Conservation (phyloP, 2,113 vertebrate species). For the Hemichromis elongatus region DNA sequence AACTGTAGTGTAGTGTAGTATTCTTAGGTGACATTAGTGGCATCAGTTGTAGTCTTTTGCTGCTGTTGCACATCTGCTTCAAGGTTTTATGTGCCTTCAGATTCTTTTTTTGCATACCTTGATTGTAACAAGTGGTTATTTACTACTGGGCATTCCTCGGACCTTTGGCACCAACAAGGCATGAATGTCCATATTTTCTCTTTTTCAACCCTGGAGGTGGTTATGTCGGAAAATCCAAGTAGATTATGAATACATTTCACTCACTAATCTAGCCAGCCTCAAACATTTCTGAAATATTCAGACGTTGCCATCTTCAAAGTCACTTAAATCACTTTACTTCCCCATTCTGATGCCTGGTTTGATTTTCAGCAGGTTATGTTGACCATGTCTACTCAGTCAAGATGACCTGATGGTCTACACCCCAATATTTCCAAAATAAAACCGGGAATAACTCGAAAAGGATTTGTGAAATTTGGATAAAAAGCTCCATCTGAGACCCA, state of each 20-base stretch:
- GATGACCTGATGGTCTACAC: background rate
- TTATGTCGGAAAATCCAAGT: background rate
- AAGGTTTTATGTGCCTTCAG: background rate
- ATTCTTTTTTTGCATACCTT: background rate
- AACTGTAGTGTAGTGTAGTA: background rate
- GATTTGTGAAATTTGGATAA: background rate
- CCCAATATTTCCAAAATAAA: background rate
- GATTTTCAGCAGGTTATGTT: too few relatives aligned
- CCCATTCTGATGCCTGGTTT: background rate
- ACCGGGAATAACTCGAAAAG: background rate
- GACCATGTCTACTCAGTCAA: background rate
- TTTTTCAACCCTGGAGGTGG: background rate
- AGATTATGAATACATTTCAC: background rate
- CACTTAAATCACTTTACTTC: background rate
- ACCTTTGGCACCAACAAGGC: background rate
- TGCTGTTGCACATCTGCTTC: background rate
- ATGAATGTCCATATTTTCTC: background rate
- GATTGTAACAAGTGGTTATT: background rate
- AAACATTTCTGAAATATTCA: background rate
- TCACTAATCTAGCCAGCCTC: background rate
- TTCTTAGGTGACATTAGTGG: background rate
- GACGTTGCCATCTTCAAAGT: background rate
- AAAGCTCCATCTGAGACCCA: constrained; percentile 1
- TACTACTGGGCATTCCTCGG: background rate
- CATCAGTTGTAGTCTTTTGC: background rate